phyloP scores from a whole-genome alignment of 2,797 vertebrate genomes.

The Tadarida brasiliensis region DNA sequence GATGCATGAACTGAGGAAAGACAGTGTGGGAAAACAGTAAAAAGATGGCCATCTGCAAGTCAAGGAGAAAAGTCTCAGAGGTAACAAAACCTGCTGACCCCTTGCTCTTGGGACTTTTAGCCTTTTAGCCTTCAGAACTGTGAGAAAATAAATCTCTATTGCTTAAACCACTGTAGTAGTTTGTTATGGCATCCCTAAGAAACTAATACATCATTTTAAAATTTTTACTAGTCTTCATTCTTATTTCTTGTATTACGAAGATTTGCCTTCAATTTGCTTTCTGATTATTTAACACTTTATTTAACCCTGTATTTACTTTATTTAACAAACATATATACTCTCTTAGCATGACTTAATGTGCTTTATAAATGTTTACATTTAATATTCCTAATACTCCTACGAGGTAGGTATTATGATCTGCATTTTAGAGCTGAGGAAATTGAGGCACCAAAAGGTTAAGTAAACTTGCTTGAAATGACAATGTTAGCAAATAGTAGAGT shows the following conservation, averaged over 20 bases:
- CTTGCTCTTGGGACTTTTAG: not conserved
- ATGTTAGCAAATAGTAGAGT: not conserved
- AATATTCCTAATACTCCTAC: not conserved
- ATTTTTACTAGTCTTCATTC: not conserved
- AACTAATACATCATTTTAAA: constrained; percentile 38
- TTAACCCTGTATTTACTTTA: not conserved
- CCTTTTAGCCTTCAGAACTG: not conserved
- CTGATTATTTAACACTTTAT: constrained; percentile 1
- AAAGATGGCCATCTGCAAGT: not conserved
- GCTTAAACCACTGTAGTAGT: not conserved
- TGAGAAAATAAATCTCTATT: not conserved
- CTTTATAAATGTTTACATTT: constrained; percentile 42
- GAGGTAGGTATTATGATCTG: not conserved
- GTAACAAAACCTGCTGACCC: not conserved
- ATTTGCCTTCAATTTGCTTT: constrained; percentile 4
- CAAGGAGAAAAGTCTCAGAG: not conserved
- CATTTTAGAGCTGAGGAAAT: constrained; percentile 50
- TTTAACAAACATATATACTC: not conserved
- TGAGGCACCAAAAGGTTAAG: constrained; percentile 5
- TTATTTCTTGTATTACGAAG: not conserved
- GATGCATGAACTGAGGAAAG: not conserved
- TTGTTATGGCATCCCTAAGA: not conserved
- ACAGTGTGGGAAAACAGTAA: not conserved
- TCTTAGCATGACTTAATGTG: not conserved
- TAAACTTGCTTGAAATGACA: not conserved